Evolutionary conservation across 1,140 invertebrate species (phyloP).

Genomic region (Homarus americanus): DNA sequence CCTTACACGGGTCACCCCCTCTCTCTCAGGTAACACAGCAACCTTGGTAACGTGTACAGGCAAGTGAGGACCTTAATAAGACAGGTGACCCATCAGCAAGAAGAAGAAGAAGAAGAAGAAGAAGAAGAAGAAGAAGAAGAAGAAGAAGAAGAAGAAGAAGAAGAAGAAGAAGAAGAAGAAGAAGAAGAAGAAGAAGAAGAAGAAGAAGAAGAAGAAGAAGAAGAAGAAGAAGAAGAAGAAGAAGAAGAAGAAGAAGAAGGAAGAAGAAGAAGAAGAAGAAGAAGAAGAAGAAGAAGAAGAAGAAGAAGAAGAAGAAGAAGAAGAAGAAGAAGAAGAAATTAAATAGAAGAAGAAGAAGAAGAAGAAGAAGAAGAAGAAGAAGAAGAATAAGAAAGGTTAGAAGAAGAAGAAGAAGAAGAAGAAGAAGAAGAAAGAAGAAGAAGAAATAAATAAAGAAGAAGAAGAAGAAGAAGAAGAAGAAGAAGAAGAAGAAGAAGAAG

Average conservation of each 20-base stretch:
- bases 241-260: too few relatives aligned
- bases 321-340: not conserved
- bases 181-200: too few relatives aligned
- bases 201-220: too few relatives aligned
- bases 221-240: too few relatives aligned
- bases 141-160: too few relatives aligned
- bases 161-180: too few relatives aligned
- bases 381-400: not conserved
- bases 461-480: not conserved
- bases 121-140: too few relatives aligned
- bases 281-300: not conserved
- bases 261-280: not conserved
- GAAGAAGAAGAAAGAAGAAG: not conserved
- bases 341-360: not conserved
- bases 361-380: not conserved
- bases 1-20: too few relatives aligned
- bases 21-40: too few relatives aligned
- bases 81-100: not conserved
- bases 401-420: not conserved
- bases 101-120: too few relatives aligned
- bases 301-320: not conserved
- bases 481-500: not conserved
- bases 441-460: not conserved
- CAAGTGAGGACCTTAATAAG: too few relatives aligned
- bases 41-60: too few relatives aligned